Percentiles rank a stretch among this genome's conserved stretches.
These are phyloP conservation scores for Agriopis leucophaearia DNA, from an alignment of 2,888 invertebrate genomes.

Conservation along the genomic window DNA sequence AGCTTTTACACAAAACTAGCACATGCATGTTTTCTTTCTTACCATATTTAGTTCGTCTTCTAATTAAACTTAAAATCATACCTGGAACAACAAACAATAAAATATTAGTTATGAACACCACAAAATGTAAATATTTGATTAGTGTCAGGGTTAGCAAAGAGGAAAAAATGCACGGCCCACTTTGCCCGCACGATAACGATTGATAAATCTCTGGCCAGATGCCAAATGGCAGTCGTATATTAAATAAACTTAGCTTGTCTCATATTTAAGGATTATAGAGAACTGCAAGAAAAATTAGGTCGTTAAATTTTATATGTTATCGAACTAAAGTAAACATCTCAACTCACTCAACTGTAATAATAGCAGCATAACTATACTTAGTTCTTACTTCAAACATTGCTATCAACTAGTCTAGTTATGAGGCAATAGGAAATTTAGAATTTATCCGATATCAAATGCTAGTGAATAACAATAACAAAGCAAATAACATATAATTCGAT, in stretches of 20 bases:
- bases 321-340: no score
- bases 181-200: conserved; percentile 50
- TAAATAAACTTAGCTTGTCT: conserved; percentile 24
- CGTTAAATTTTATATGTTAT: conserved; percentile 13
- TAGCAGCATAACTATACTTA: not conserved
- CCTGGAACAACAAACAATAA: conserved; percentile 57
- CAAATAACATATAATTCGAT: conserved; percentile 18
- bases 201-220: conserved; percentile 45
- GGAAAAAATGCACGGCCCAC: conserved; percentile 50
- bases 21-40: conserved; percentile 4
- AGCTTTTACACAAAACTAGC: not conserved
- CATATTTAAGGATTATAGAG: conserved; percentile 32
- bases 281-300: conserved; percentile 7
- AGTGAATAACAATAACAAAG: conserved; percentile 17
- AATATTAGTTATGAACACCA: conserved; percentile 33
- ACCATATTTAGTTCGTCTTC: not conserved
- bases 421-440: conserved; percentile 4
- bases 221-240: conserved; percentile 38
- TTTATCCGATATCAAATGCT: not conserved
- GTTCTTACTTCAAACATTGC: not conserved
- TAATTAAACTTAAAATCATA: conserved; percentile 35
- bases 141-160: conserved; percentile 52
- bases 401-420: not conserved
- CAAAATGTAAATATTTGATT: conserved; percentile 48
- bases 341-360: not conserved